phyloP scores from a whole-genome alignment of 1,140 invertebrate species.

The Chironomus striatipennis region DNA sequence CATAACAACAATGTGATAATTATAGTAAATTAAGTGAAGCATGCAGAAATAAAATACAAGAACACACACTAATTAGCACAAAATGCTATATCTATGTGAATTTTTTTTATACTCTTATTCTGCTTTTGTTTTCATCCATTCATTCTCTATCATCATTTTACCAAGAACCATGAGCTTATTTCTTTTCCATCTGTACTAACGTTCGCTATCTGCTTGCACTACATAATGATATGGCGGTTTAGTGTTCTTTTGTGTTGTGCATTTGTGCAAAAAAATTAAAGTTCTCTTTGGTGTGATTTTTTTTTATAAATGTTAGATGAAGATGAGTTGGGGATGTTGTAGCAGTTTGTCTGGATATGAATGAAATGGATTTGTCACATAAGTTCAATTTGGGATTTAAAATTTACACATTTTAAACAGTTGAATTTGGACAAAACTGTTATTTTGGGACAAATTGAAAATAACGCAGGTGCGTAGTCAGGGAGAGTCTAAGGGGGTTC shows the following conservation, averaged over 20 bases:
- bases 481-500: no score
- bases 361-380: no score
- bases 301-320: background rate
- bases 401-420: no score
- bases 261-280: background rate
- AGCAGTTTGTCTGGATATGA: no score
- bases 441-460: no score
- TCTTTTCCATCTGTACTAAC: background rate
- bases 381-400: no score
- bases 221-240: background rate
- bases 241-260: background rate
- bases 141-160: background rate
- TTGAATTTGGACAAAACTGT: no score
- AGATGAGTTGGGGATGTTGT: background rate
- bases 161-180: no score
- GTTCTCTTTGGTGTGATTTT: background rate
- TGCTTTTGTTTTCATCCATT: background rate
- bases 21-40: slow-evolving; percentile 9
- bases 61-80: slow-evolving; percentile 20
- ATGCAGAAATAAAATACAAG: slow-evolving; percentile 10
- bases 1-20: slow-evolving; percentile 20
- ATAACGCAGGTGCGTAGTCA: no score
- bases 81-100: background rate
- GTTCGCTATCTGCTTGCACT: background rate
- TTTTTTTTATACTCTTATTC: background rate